Base-by-base conservation (phyloP, 2,797 vertebrate species). In the Rhincodon typus region DNA sequence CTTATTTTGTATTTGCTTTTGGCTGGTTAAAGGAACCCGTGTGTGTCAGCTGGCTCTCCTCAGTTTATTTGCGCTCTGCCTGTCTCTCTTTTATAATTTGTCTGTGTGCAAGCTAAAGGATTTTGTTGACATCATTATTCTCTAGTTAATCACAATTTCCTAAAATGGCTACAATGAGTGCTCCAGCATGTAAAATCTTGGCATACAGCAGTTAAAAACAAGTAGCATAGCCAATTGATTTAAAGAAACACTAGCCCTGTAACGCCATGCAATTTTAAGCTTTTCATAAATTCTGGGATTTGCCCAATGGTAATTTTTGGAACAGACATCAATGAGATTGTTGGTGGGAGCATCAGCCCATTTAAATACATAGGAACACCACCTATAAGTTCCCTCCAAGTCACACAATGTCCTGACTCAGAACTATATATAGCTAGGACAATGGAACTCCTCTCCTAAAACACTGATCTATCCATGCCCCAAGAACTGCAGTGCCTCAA, bases 91-190 rank as follows among this genome's bases (percentile, higher is more conserved):
- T 69, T n/a, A 62, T 62, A 66, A 90, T 67, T 38, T 67, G 62
- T 67, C 30, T 34, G 21, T 66, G 57, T 66, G 62, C 66, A n/a
- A 21, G 66, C 66, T 38, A 69, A 19, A 69, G 90, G 90, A 42
- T 38, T 93, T 42, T 69, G 87, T 38, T 67, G 38, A 69, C 62
- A 93, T 93, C 21, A 93, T 93, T 93, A 93, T 93, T 93, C 66
- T 67, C 62, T 67, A 88, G 86, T 88, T 88, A 93, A 69, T 67
- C 66, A 6, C 90, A 67, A 93, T 93, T 93, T 38, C 90, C 90
- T 42, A 93, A 93, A 69, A 93, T 93, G 90, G 90, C 90, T 93
- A 69, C 21, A 69, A 21, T 23, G n/a, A 69, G 21, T 42, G 90
- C 27, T 67, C 90, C 66, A 93, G 21, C 90, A 42, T 69, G 62